Conservation (phyloP, 2,797 vertebrate species). For the Pipistrellus pipistrellus region DNA sequence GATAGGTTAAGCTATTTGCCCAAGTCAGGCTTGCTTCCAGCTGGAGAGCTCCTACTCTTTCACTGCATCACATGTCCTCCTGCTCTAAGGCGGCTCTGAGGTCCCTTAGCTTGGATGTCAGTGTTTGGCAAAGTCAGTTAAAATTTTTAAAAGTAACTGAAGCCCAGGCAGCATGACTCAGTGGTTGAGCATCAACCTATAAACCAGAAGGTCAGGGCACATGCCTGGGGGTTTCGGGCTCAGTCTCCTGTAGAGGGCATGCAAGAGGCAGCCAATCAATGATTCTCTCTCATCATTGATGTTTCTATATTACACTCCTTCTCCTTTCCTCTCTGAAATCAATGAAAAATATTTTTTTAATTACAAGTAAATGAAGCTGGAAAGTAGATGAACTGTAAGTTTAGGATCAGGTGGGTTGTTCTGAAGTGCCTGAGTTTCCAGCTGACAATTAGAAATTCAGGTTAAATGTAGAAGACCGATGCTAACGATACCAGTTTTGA, state of each 20-base stretch:
- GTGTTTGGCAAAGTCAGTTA: constrained; percentile 31
- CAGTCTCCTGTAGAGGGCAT: too few relatives aligned
- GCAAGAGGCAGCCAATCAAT: too few relatives aligned
- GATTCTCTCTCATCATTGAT: too few relatives aligned
- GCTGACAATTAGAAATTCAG: neutral
- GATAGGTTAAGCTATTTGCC: neutral
- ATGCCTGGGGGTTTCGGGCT: too few relatives aligned
- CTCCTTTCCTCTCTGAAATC: too few relatives aligned
- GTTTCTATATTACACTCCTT: too few relatives aligned
- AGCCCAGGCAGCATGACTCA: too few relatives aligned
- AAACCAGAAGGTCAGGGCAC: too few relatives aligned
- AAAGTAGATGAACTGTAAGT: neutral
- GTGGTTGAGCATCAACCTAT: too few relatives aligned
- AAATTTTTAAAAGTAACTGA: neutral
- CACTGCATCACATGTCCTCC: neutral
- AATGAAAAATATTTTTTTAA: too few relatives aligned
- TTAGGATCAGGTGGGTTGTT: neutral
- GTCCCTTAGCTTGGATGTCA: neutral
- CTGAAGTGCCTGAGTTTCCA: neutral
- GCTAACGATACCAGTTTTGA: neutral
- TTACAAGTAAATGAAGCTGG: neutral
- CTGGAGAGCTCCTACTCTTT: neutral
- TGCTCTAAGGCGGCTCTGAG: neutral
- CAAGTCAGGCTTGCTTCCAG: neutral
- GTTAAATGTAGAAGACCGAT: constrained; percentile 53